Evolutionary conservation across 2,888 invertebrate genomes (phyloP).

Genomic region (Drosophila dives): DNA sequence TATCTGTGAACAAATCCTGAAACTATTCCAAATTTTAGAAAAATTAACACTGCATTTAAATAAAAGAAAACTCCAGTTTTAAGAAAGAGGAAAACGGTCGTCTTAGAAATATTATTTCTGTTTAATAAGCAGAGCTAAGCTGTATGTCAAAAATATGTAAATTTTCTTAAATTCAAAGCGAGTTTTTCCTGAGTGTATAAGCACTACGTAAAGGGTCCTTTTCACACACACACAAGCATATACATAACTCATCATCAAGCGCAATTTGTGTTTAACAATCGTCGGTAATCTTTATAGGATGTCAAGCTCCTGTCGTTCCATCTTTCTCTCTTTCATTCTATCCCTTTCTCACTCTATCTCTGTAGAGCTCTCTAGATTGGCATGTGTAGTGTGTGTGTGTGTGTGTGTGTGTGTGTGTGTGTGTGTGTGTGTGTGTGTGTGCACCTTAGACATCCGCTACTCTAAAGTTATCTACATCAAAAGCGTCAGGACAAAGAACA

Average conservation of each 20-base stretch:
- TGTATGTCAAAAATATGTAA: background rate
- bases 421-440: conserved; percentile 11
- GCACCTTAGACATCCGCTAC: conserved; percentile 49
- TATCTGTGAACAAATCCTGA: background rate
- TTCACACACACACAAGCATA: conserved; percentile 14
- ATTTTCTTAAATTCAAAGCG: background rate
- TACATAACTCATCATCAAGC: conserved; percentile 74
- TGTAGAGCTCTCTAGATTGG: conserved; percentile 1
- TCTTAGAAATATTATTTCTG: background rate
- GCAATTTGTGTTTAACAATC: conserved; percentile 78
- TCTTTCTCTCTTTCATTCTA: background rate
- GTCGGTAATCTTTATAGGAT: conserved; percentile 77
- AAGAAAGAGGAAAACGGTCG: background rate
- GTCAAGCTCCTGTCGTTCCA: conserved; percentile 50
- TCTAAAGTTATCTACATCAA: conserved; percentile 67
- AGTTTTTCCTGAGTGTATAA: background rate
- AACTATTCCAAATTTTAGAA: background rate
- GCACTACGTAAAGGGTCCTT: conserved; percentile 10
- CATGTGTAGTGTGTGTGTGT: conserved; percentile 14
- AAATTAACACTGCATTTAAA: background rate
- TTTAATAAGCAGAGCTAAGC: background rate
- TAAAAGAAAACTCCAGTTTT: background rate
- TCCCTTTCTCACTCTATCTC: background rate
- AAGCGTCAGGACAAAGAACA: conserved; percentile 59
- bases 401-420: conserved; percentile 6